Base-by-base conservation (phyloP, 37 sponge, comb jelly and placozoan genomes). In the Hormiphora californensis region DNA sequence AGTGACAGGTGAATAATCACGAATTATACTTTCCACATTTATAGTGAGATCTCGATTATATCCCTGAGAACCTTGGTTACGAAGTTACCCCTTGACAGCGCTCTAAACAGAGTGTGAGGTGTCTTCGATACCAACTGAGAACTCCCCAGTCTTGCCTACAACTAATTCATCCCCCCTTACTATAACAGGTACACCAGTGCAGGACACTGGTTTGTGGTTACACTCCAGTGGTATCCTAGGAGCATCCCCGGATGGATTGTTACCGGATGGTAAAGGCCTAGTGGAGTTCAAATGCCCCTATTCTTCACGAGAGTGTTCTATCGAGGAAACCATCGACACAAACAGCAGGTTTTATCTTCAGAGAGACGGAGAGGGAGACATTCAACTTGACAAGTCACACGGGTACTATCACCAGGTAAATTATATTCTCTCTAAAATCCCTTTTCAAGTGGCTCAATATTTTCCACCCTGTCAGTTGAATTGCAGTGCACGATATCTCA, bases 241-340 rank as follows among this genome's bases (percentile, higher is more conserved):
- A 2, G 81, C 81, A 1, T 73, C 81, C 43, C 81, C 81, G 23
- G 81, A 73, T 28, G 81, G 81, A 1, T 46, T 73, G 21, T 46
- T 73, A 4, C 81, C 81, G 3, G 81, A 73, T 41, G 35, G 35
- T 33, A 3, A 3, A 28, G 81, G 81, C 0, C 32, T 73, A 0
- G 81, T 73, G 3, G 81, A 73, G 81, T 73, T 73, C 81, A 73
- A 73, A 28, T 73, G 81, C 43, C 81, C 81, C 11, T 73, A 73
- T 30, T 43, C 46, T n/a, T 46, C 43, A 28, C 35, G 81, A 40
- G 81, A 73, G 0, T 43, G 9, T 25, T 43, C 27, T 25, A 28
- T 73, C 19, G 81, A 73, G 46, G 36, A 73, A n/a, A 46, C 81
- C 44, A 73, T 73, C n/a, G 81, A 36, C 0, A 39, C 32, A 5